Base-by-base conservation (phyloP, 92 coral and sea anemone species). In the Bergia puertoricense region DNA sequence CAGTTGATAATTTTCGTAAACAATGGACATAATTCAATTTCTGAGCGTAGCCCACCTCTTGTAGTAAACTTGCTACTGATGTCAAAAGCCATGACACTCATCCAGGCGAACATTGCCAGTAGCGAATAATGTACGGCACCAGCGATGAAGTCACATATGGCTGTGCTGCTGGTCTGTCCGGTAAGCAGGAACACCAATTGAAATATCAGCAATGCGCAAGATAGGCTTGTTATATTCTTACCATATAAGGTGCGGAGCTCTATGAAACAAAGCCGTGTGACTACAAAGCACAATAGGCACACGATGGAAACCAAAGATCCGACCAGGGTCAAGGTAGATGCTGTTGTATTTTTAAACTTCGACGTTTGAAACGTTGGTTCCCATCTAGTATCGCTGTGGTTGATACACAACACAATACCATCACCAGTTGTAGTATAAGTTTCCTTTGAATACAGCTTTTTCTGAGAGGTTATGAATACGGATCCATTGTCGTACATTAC, bases 211-310 rank as follows among this genome's bases (percentile, higher is more conserved):
- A 57, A 7, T 18, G 85, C 85, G 51, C 72, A 50, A 36, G 85
- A 57, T 45, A 80, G 48, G n/a, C 85, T 80, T 20, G 66, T 80
- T 20, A 80, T 37, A 14, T 80, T 80, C 73, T 80, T 80, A 11
- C 85, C 85, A 80, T 80, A 20, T 15, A 42, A 57, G 11, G 85
- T 80, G 36, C 85, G 73, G 23, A 81, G 85, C 18, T 81, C 85
- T 38, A 38, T 57, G 18, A 81, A 81, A 6, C 56, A 8, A 39
- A 59, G 9, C 39, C 85, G 40, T 36, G 85, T 81, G 46, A 38
- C 41, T 9, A 81, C 42, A 40, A 81, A 81, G 43, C 85, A 81
- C 71, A 81, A 8, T 2, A 81, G 85, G 11, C 71, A 81, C 51
- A 36, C 13, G 13, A 81, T 81, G 4, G 85, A 81, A 15, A 81